These are phyloP conservation scores for Varroa destructor DNA, from an alignment of 1,140 invertebrate genomes.

Conservation along the genomic window DNA sequence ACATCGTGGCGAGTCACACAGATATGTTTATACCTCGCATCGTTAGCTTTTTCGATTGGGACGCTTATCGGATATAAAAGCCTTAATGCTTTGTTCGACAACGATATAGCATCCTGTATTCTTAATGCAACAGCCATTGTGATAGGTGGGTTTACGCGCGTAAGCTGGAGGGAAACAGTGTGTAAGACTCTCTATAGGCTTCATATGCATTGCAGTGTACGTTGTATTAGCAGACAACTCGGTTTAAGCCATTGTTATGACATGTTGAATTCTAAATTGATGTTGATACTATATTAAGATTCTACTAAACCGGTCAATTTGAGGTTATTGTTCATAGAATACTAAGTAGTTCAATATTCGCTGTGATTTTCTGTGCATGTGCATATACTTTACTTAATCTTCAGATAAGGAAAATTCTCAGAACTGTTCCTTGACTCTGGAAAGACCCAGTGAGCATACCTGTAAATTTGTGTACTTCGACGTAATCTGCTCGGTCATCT, in stretches of 20 bases:
- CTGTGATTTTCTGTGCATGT: no score
- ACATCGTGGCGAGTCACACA: conserved; percentile 19
- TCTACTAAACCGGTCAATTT: no score
- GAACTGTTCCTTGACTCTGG: neutral
- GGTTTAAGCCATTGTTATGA: no score
- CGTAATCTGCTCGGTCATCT: conserved; percentile 5
- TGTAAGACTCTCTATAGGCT: no score
- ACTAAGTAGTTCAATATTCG: no score
- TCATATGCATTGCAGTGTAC: no score
- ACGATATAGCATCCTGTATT: conserved; percentile 4
- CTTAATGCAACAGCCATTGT: neutral
- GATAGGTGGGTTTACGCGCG: neutral
- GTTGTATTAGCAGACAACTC: no score
- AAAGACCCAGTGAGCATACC: conserved; percentile 1
- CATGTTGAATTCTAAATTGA: no score
- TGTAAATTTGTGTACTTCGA: conserved; percentile 14
- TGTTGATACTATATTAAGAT: no score
- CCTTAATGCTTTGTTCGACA: conserved; percentile 3
- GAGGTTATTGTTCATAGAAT: no score
- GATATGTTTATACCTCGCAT: neutral
- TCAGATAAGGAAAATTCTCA: neutral
- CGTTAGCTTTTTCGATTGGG: conserved; percentile 13
- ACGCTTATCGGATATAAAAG: conserved; percentile 18
- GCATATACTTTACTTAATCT: no score
- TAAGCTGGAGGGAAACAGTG: no score